Percentiles rank a stretch among this genome's conserved stretches.
phyloP scores from a whole-genome alignment of 2,113 vertebrate species.

The Cisticola juncidis region DNA sequence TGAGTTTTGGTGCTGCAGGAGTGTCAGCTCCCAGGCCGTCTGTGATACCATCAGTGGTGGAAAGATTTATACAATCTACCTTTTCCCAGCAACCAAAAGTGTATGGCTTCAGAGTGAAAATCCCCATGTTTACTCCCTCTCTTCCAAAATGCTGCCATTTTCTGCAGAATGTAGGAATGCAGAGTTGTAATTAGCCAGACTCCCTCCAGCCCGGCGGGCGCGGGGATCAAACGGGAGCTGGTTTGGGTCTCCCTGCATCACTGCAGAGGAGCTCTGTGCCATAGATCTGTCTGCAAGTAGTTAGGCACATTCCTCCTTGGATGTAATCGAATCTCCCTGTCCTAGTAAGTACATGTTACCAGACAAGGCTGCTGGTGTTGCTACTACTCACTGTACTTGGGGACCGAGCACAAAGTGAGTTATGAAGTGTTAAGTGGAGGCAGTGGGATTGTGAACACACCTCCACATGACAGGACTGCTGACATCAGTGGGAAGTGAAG shows the following conservation, averaged over 20 bases:
- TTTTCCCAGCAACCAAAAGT: background rate
- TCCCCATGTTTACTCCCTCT: background rate
- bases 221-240: background rate
- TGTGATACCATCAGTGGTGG: background rate
- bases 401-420: constrained; percentile 22
- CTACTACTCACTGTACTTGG: constrained; percentile 1
- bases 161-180: background rate
- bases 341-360: constrained; percentile 42
- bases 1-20: background rate
- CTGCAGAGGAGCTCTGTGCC: constrained; percentile 4
- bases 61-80: background rate
- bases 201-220: background rate
- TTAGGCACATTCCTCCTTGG: constrained; percentile 53
- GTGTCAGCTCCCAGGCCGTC: background rate
- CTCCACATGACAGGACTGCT: constrained; percentile 40
- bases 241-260: background rate
- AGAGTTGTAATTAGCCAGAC: background rate
- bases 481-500: constrained; percentile 62
- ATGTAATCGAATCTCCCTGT: constrained; percentile 59
- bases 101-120: background rate
- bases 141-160: background rate
- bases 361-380: constrained; percentile 48
- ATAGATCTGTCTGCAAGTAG: constrained; percentile 64
- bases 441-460: constrained; percentile 55
- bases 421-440: constrained; percentile 54